Evolutionary conservation across 2,113 vertebrate species (phyloP).

Genomic region (Petrocephalus zakoni): DNA sequence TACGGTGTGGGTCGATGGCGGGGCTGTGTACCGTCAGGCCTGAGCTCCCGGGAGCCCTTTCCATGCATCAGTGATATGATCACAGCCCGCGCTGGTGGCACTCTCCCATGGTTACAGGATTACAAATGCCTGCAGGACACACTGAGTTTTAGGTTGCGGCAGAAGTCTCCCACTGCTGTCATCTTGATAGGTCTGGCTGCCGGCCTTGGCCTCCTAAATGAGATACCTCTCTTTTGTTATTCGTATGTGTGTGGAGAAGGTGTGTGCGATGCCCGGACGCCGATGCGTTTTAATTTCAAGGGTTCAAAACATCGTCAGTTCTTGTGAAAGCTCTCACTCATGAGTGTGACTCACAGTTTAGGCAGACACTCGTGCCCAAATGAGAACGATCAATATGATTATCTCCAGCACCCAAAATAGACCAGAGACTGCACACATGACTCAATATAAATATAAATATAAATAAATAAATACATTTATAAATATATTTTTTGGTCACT

Average conservation of each 20-base stretch:
- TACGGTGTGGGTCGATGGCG: no score
- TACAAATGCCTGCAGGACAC: slow-evolving; percentile 8
- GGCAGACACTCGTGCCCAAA: background rate
- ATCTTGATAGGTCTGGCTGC: slow-evolving; percentile 27
- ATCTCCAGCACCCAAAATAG: background rate
- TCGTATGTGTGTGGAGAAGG: background rate
- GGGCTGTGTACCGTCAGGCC: background rate
- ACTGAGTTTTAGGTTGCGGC: slow-evolving; percentile 10
- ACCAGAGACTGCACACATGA: background rate
- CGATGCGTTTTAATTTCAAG: background rate
- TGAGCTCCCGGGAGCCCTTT: slow-evolving; percentile 9
- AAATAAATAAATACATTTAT: background rate
- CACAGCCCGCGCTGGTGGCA: background rate
- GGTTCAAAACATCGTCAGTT: background rate
- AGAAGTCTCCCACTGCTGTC: slow-evolving; percentile 20
- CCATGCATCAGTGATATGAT: slow-evolving; percentile 25
- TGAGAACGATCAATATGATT: background rate
- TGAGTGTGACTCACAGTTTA: background rate
- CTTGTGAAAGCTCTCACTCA: background rate
- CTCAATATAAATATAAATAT: no score
- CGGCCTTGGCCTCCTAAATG: slow-evolving; percentile 14
- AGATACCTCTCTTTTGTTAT: background rate
- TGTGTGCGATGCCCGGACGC: background rate
- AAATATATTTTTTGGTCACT: background rate
- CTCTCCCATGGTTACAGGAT: slow-evolving; percentile 15